A percentile compares a stretch with the other conserved stretches of the same genome.
Conservation (phyloP, 2,888 invertebrate genomes). For the Chaetoderma sp. region DNA sequence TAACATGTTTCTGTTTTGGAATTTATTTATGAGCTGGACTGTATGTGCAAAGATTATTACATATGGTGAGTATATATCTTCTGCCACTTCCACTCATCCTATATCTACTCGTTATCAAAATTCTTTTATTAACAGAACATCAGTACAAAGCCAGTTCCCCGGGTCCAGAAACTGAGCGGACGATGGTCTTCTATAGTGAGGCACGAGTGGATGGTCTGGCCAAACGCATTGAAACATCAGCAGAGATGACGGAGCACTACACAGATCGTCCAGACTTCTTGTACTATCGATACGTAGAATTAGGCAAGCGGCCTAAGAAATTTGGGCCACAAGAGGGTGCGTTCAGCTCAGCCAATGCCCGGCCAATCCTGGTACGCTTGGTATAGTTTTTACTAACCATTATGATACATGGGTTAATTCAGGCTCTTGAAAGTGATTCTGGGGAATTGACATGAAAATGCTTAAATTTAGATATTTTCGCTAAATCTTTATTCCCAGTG, state of each 20-base stretch:
- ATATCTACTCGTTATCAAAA: too few relatives aligned
- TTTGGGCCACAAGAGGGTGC: slow-evolving; percentile 65
- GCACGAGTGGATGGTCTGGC: slow-evolving; percentile 80
- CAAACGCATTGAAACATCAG: slow-evolving; percentile 65
- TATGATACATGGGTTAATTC: too few relatives aligned
- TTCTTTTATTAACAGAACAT: too few relatives aligned
- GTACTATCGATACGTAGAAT: slow-evolving; percentile 64
- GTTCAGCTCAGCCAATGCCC: slow-evolving; percentile 40
- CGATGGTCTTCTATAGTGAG: slow-evolving; percentile 74
- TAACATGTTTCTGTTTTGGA: too few relatives aligned
- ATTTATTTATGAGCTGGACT: too few relatives aligned
- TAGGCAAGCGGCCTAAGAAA: slow-evolving; percentile 65
- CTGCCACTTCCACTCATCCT: too few relatives aligned
- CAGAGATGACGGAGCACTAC: slow-evolving; percentile 67
- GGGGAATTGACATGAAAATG: background rate
- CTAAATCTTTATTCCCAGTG: too few relatives aligned
- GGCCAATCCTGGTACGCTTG: slow-evolving; percentile 59
- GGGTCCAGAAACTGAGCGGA: slow-evolving; percentile 71
- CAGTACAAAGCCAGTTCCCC: slow-evolving; percentile 62
- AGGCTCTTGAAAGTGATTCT: too few relatives aligned
- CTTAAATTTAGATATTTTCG: too few relatives aligned
- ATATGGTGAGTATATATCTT: too few relatives aligned
- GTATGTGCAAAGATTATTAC: too few relatives aligned
- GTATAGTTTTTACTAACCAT: background rate
- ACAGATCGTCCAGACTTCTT: slow-evolving; percentile 65